phyloP scores from a whole-genome alignment of 2,888 invertebrate genomes.

The Pediacus dermestoides region DNA sequence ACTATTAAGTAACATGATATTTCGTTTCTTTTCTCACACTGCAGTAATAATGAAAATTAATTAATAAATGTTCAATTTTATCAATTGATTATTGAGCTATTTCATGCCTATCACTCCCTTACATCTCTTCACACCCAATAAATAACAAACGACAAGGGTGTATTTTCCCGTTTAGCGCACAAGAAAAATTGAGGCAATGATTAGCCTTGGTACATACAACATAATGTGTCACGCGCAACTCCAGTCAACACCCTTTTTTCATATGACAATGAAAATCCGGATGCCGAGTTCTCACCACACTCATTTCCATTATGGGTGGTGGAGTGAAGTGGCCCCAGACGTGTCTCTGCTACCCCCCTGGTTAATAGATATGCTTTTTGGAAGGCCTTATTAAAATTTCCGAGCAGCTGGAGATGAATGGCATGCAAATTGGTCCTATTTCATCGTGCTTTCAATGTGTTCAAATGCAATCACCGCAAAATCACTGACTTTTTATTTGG shows the following conservation, averaged over 20 bases:
- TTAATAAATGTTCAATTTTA: too few relatives aligned
- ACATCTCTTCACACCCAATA: too few relatives aligned
- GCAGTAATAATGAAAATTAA: too few relatives aligned
- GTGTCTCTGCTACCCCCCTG: constrained; percentile 23
- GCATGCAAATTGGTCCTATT: constrained; percentile 50
- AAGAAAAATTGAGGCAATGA: constrained; percentile 2
- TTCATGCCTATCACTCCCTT: too few relatives aligned
- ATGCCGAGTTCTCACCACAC: constrained; percentile 32
- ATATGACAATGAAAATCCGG: constrained; percentile 28
- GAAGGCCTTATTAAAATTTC: constrained; percentile 54
- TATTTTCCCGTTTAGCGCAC: too few relatives aligned
- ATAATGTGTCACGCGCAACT: constrained; percentile 18
- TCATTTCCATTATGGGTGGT: constrained; percentile 31
- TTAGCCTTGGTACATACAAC: background rate
- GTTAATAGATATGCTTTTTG: constrained; percentile 46
- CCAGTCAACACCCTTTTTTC: constrained; percentile 19
- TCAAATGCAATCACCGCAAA: constrained; percentile 33
- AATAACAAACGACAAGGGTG: too few relatives aligned
- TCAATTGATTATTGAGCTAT: too few relatives aligned
- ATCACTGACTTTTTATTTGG: constrained; percentile 20
- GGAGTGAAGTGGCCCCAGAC: constrained; percentile 35
- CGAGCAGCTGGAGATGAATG: constrained; percentile 52
- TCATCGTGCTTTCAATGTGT: constrained; percentile 34
- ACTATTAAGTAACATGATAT: too few relatives aligned
- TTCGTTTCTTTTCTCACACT: too few relatives aligned